Evolutionary conservation across 1,140 invertebrate species (phyloP), one percentile per base, ranked within the genome.

Genomic region (Zaprionus davidi): DNA sequence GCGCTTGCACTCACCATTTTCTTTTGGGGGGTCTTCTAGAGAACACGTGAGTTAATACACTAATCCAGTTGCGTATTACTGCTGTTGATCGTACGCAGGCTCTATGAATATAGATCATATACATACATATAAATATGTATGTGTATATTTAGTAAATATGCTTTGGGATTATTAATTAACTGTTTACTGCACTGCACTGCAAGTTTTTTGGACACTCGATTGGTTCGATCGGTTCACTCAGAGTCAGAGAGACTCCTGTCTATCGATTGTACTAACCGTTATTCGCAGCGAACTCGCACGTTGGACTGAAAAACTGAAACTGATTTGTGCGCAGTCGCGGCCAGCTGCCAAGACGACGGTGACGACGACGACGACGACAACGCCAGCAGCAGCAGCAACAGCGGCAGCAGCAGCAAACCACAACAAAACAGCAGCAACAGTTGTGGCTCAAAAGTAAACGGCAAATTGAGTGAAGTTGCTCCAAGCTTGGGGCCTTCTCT

Each of bases 231-330:
- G 17, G 31, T 56, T 38, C 41, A 46, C 41, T 46, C 41, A 46
- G 41, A 17, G 17, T n/a, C n/a, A n/a, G 17, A 46, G n/a, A 17
- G n/a, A 46, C 41, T 46, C 41, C 41, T 46, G 46, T 22, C 6
- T 20, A 22, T 24, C 9, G 20, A 24, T 20, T 38, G 36, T 63
- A 44, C 46, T 64, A 71, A 76, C 73, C 73, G 73, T 76, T 76
- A 76, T 44, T 71, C 73, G 73, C 57, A 70, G 71, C 84, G 78
- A 85, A 84, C 85, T 88, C 82, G 81, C 85, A 90, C 85, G 85
- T 79, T 90, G 81, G 85, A 90, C 85, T 81, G 85, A 81, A 85
- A 88, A 88, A 88, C 85, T 90, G 85, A 88, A 90, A 90, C 84
- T 88, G 85, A 88, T 77, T 90, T 71, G 71, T 90, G 84, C 85